phyloP scores from a whole-genome alignment of 2,888 invertebrate species.

The Caenorhabditis angaria region DNA sequence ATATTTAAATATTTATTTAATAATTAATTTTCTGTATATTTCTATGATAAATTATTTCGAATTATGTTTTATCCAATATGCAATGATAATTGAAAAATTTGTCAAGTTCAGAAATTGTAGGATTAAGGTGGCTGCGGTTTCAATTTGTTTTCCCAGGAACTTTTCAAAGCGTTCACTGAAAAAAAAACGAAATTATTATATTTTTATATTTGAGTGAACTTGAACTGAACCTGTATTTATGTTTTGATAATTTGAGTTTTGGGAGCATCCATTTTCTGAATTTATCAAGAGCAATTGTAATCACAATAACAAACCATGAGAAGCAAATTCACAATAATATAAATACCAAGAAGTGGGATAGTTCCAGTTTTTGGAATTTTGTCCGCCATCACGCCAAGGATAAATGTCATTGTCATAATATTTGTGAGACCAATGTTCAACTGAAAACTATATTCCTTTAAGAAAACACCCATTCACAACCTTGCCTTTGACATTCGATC shows the following conservation, averaged over 20 bases:
- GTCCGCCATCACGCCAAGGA: slow-evolving; percentile 43
- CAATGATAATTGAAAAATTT: too few species aligned
- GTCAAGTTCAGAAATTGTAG: too few species aligned
- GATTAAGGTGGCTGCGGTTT: background rate
- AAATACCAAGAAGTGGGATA: slow-evolving; percentile 31
- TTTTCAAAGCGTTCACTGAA: background rate
- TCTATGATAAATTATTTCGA: too few species aligned
- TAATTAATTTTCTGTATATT: background rate
- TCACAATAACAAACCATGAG: slow-evolving; percentile 29
- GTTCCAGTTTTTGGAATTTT: slow-evolving; percentile 35
- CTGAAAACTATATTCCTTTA: slow-evolving; percentile 9
- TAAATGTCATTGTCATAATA: slow-evolving; percentile 45
- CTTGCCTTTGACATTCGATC: slow-evolving; percentile 38
- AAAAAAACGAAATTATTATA: background rate
- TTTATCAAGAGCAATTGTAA: background rate
- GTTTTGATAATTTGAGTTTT: slow-evolving; percentile 3
- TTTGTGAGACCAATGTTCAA: slow-evolving; percentile 36
- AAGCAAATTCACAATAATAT: slow-evolving; percentile 27
- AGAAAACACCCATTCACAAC: background rate
- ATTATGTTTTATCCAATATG: too few species aligned
- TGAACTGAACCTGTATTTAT: too few species aligned
- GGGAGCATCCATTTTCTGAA: slow-evolving; percentile 8
- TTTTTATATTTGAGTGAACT: background rate
- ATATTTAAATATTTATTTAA: slow-evolving; percentile 2
- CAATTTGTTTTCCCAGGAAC: slow-evolving; percentile 7